These are phyloP conservation scores for Mormyrops boulengeri DNA, from an alignment of 2,797 vertebrate species.

Conservation along the genomic window DNA sequence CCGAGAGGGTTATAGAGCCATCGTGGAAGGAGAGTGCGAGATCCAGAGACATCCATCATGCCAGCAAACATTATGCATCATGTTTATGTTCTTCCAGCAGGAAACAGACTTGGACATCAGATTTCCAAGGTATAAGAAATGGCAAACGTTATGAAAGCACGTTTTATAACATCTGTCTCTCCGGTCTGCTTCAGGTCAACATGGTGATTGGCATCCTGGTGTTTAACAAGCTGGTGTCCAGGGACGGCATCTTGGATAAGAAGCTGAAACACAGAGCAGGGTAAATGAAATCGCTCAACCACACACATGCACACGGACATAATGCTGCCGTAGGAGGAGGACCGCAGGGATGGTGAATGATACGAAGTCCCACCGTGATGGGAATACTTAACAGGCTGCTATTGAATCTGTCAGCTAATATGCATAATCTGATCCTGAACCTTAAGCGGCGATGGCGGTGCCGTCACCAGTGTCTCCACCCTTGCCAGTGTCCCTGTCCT, in stretches of 20 bases:
- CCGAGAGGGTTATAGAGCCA: neutral
- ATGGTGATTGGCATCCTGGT: constrained; percentile 99
- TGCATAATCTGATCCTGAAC: constrained; percentile 38
- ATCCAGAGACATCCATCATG: neutral
- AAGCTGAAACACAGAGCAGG: constrained; percentile 98
- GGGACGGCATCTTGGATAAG: constrained; percentile 99
- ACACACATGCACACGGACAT: constrained; percentile 28
- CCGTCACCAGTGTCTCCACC: neutral
- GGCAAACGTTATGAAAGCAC: neutral
- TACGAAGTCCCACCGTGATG: constrained; percentile 57
- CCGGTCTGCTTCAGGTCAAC: constrained; percentile 76
- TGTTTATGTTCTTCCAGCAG: neutral
- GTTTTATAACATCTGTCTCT: neutral
- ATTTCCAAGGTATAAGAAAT: neutral
- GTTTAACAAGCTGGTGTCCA: constrained; percentile 99
- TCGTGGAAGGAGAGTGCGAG: neutral
- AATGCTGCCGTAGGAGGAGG: constrained; percentile 35
- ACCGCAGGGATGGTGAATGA: constrained; percentile 46
- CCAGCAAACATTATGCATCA: neutral
- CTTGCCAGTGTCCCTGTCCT: no score
- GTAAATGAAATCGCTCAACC: constrained; percentile 63
- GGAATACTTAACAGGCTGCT: constrained; percentile 43
- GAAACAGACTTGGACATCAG: neutral
- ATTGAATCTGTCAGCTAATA: constrained; percentile 37
- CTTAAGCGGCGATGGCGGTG: neutral